phyloP scores from a whole-genome alignment of 2,888 invertebrate genomes.

The Brenthis hecate region DNA sequence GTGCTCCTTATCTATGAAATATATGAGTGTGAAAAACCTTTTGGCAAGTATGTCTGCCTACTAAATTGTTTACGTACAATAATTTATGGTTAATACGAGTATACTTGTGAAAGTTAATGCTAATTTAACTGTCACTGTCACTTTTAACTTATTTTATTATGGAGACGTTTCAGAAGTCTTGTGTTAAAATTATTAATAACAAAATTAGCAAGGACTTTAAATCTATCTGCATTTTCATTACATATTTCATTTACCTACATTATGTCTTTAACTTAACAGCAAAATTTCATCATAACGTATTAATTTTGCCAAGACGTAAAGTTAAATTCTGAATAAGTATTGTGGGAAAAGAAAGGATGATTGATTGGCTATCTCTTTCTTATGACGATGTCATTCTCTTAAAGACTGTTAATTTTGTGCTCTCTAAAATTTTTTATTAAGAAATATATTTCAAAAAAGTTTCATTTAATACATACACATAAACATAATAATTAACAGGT shows the following conservation, averaged over 20 bases:
- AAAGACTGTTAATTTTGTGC: no score
- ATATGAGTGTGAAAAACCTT: background rate
- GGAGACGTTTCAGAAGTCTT: slow-evolving; percentile 2
- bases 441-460: no score
- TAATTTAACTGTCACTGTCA: slow-evolving; percentile 20
- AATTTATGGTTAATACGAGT: background rate
- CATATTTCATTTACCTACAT: background rate
- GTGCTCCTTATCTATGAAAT: background rate
- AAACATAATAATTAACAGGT: no score
- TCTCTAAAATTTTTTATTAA: no score
- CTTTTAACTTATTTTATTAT: slow-evolving; percentile 17
- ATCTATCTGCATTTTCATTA: background rate
- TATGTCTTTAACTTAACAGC: background rate
- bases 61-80: background rate
- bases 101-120: slow-evolving; percentile 1
- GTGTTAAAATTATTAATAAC: slow-evolving; percentile 1
- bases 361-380: no score
- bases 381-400: no score
- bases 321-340: no score
- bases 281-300: background rate
- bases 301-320: no score
- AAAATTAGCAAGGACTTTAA: background rate
- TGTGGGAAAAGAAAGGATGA: no score
- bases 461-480: no score
- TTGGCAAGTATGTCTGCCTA: background rate